These are phyloP conservation scores for Pristionchus fissidentatus DNA, from an alignment of 2,888 invertebrate species.

Conservation along the genomic window DNA sequence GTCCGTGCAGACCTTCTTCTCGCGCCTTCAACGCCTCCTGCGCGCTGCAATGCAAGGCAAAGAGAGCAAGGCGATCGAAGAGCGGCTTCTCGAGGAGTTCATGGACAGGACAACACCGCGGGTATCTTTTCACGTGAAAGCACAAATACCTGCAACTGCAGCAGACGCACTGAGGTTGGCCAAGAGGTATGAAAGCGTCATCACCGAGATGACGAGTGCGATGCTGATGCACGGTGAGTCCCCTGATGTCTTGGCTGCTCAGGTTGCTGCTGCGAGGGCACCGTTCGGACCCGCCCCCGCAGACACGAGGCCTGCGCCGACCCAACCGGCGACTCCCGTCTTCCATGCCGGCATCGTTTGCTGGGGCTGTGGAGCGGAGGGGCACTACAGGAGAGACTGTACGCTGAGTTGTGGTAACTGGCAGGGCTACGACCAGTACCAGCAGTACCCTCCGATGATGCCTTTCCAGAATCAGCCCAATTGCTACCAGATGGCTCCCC, in stretches of 20 bases:
- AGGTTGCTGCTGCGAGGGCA: not conserved
- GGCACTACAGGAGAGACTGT: not conserved
- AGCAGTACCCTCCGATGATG: not conserved
- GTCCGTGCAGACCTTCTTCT: not conserved
- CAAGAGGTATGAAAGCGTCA: not conserved
- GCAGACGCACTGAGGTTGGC: not conserved
- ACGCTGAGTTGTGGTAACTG: not conserved
- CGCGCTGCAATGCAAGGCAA: not conserved
- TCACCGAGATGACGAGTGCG: not conserved
- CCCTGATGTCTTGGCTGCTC: not conserved
- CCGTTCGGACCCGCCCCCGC: not conserved
- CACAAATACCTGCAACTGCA: not conserved
- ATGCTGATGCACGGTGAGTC: not conserved
- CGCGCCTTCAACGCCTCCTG: not conserved
- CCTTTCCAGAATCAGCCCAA: not conserved
- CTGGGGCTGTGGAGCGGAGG: not conserved
- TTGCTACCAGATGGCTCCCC: not conserved
- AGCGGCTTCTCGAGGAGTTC: not conserved
- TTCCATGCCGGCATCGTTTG: not conserved
- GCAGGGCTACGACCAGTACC: not conserved
- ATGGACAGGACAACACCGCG: not conserved
- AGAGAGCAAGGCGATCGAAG: not conserved
- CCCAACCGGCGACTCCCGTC: not conserved
- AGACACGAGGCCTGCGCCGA: not conserved
- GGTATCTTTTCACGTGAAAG: constrained; percentile 14